These are phyloP conservation scores for Lissocephala sabroskyi DNA, from an alignment of 2,888 invertebrate genomes.

Conservation along the genomic window DNA sequence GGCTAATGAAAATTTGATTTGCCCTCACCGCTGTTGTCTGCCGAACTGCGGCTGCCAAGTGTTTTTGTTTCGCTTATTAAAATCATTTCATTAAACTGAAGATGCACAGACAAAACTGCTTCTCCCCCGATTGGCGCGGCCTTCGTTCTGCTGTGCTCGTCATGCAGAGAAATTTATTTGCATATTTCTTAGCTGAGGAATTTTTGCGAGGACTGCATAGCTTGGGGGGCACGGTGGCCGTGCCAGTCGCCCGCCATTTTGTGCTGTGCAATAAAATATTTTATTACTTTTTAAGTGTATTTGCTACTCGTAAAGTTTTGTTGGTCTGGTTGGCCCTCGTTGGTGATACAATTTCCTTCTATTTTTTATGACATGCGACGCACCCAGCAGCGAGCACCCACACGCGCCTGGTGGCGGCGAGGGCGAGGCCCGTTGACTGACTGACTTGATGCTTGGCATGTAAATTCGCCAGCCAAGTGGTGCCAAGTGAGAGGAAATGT, in stretches of 20 bases:
- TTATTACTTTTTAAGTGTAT: conserved; percentile 64
- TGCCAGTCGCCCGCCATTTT: conserved; percentile 21
- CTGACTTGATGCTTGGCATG: conserved; percentile 42
- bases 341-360: background rate
- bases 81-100: conserved; percentile 6
- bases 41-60: no score
- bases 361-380: conserved; percentile 29
- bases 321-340: conserved; percentile 7
- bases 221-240: conserved; percentile 11
- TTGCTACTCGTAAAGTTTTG: conserved; percentile 48
- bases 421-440: no score
- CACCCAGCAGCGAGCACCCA: no score
- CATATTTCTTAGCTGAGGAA: conserved; percentile 9
- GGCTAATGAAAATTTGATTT: conserved; percentile 42
- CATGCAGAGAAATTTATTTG: conserved; percentile 14
- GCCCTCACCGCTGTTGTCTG: no score
- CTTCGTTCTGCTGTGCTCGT: no score
- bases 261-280: conserved; percentile 54
- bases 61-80: background rate
- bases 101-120: background rate
- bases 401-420: no score
- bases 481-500: conserved; percentile 40
- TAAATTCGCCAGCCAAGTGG: conserved; percentile 31
- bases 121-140: background rate
- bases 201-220: conserved; percentile 11